A percentile compares a stretch with the other conserved stretches of the same genome.
phyloP scores from a whole-genome alignment of 2,113 vertebrate species.

The Pontoporia blainvillei region DNA sequence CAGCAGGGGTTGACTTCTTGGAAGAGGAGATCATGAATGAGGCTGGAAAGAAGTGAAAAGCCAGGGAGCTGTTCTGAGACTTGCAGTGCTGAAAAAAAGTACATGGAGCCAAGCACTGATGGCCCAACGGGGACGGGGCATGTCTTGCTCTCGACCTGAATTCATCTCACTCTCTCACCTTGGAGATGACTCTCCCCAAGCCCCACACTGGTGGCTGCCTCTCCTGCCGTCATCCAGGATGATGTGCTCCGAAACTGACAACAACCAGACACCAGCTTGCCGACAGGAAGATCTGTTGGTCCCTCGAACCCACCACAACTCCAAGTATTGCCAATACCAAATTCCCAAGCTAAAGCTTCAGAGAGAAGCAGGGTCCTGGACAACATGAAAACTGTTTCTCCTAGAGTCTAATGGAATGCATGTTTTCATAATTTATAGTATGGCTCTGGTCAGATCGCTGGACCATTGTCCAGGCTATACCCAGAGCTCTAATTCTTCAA shows the following conservation, averaged over 20 bases:
- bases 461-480: neutral
- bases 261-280: neutral
- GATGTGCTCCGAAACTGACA: accelerated
- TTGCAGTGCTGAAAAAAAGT: neutral
- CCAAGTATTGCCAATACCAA: neutral
- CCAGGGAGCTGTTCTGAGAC: neutral
- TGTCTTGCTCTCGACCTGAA: accelerated
- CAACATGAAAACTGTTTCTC: neutral
- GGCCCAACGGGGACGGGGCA: accelerated
- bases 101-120: accelerated
- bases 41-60: accelerated
- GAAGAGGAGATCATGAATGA: accelerated
- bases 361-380: neutral
- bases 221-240: neutral
- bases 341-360: no score
- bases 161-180: neutral
- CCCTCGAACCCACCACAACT: neutral
- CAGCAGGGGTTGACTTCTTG: neutral
- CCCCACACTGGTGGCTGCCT: neutral
- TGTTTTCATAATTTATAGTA: no score
- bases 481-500: neutral
- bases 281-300: neutral
- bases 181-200: no score
- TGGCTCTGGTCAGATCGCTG: neutral
- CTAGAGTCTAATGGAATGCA: neutral